phyloP scores from a whole-genome alignment of 2,888 invertebrate genomes.

The Hanleya hanleyi region DNA sequence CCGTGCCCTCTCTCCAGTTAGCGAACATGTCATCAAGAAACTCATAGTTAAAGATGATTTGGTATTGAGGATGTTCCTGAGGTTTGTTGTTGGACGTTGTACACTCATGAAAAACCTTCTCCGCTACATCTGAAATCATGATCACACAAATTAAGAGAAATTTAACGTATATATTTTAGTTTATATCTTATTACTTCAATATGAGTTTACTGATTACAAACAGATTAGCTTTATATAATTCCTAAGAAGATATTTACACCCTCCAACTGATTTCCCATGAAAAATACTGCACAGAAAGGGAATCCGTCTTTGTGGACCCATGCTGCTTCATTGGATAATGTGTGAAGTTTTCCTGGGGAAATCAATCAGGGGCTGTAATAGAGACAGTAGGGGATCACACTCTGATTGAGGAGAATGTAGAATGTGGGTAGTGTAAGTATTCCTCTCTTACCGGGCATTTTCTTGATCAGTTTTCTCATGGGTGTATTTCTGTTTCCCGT shows the following conservation, averaged over 20 bases:
- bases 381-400: neutral
- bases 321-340: neutral
- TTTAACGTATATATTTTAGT: too few species aligned
- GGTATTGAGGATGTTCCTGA: conserved; percentile 62
- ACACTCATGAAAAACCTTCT: conserved; percentile 69
- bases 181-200: too few species aligned
- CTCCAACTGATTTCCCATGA: too few species aligned
- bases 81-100: conserved; percentile 59
- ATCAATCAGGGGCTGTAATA: neutral
- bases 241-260: too few species aligned
- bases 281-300: too few species aligned
- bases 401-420: neutral
- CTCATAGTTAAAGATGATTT: conserved; percentile 75
- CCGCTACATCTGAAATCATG: conserved; percentile 66
- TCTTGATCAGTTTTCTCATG: conserved; percentile 74
- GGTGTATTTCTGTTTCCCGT: conserved; percentile 73
- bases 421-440: neutral
- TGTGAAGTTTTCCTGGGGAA: too few species aligned
- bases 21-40: conserved; percentile 75
- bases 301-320: neutral
- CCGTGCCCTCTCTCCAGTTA: conserved; percentile 58
- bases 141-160: too few species aligned
- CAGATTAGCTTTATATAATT: too few species aligned
- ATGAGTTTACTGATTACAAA: too few species aligned
- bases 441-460: conserved; percentile 74